A percentile compares a stretch with the other conserved stretches of the same genome.
Conservation (phyloP, 2,888 invertebrate species). For the Serrognathus titanus region DNA sequence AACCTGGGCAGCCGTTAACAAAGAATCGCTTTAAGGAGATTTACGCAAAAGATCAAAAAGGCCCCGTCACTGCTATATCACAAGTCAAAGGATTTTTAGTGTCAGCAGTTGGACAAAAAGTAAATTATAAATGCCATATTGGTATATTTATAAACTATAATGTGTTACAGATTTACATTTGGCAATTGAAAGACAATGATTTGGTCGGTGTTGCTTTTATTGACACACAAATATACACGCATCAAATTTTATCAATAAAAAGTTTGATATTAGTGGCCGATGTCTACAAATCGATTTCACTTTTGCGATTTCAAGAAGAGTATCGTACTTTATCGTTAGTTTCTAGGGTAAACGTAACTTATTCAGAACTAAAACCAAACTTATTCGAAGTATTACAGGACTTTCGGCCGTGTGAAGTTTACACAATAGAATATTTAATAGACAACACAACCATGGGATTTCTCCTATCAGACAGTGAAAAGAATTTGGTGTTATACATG, state of each 20-base stretch:
- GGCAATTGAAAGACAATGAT: constrained; percentile 96
- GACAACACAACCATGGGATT: constrained; percentile 90
- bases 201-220: constrained; percentile 97
- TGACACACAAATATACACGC: constrained; percentile 97
- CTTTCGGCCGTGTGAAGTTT: constrained; percentile 70
- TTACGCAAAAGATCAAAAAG: constrained; percentile 98
- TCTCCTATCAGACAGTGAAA: constrained; percentile 84
- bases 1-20: constrained; percentile 96
- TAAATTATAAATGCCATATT: constrained; percentile 48
- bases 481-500: constrained; percentile 87
- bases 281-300: constrained; percentile 89
- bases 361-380: not conserved
- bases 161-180: constrained; percentile 82
- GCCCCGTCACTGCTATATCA: constrained; percentile 94
- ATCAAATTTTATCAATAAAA: constrained; percentile 88
- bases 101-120: constrained; percentile 97
- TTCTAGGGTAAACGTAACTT: constrained; percentile 59
- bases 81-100: constrained; percentile 93
- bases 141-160: not conserved
- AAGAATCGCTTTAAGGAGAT: constrained; percentile 96
- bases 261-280: constrained; percentile 95
- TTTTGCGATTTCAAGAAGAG: constrained; percentile 89
- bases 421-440: constrained; percentile 88
- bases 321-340: constrained; percentile 87
- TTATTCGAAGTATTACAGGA: constrained; percentile 50